phyloP scores from a whole-genome alignment of 2,113 vertebrate genomes.

The Rhipidura dahli region DNA sequence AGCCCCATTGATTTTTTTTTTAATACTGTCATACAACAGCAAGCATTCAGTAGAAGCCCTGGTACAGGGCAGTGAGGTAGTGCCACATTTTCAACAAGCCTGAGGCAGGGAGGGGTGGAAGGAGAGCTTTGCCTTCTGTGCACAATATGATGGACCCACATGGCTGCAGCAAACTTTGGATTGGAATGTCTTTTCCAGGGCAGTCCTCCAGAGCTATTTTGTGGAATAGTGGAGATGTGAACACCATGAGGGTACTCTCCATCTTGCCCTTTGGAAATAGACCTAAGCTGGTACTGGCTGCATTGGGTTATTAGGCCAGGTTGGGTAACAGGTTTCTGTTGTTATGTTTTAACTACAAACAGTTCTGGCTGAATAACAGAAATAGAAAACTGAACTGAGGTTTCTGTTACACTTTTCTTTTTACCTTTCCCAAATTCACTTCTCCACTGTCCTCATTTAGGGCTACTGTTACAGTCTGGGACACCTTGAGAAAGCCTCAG shows the following conservation, averaged over 20 bases:
- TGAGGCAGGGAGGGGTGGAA: not conserved
- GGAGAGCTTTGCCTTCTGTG: not conserved
- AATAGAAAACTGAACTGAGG: not conserved
- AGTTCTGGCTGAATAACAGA: not conserved
- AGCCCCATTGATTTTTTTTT: not conserved
- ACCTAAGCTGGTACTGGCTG: not conserved
- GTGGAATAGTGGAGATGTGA: not conserved
- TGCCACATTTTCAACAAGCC: not conserved
- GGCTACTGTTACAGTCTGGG: not conserved
- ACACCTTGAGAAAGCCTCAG: not conserved
- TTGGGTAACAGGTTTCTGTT: not conserved
- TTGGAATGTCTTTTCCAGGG: not conserved
- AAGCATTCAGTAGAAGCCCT: not conserved
- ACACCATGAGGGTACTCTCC: not conserved
- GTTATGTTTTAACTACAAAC: not conserved
- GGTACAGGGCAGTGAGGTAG: not conserved
- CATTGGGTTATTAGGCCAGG: not conserved
- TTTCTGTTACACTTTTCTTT: not conserved
- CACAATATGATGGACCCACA: not conserved
- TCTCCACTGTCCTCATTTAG: not conserved
- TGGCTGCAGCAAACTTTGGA: not conserved
- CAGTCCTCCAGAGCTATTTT: not conserved
- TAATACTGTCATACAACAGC: not conserved
- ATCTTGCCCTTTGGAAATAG: not conserved
- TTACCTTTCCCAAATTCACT: not conserved